Evolutionary conservation across 2,888 invertebrate species (phyloP).

Genomic region (Sarcophaga variegata): DNA sequence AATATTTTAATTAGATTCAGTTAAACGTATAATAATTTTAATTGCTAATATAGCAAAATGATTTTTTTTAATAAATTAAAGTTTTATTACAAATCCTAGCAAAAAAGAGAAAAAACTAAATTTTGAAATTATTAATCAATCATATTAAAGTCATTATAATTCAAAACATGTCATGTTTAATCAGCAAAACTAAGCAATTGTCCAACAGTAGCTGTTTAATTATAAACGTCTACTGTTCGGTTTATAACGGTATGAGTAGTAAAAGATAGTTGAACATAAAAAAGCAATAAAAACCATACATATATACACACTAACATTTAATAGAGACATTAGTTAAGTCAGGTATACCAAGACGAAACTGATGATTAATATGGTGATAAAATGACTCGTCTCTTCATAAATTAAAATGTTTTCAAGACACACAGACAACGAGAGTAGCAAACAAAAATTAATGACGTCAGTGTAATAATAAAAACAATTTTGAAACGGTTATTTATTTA

Average conservation of each 20-base stretch:
- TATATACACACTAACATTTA: not conserved
- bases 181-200: slow-evolving; percentile 12
- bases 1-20: no score
- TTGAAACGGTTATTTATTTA: slow-evolving; percentile 46
- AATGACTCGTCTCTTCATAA: slow-evolving; percentile 28
- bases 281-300: not conserved
- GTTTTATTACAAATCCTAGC: no score
- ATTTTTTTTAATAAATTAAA: no score
- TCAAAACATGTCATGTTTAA: slow-evolving; percentile 45
- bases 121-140: slow-evolving; percentile 39
- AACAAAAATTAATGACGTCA: slow-evolving; percentile 57
- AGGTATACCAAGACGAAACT: slow-evolving; percentile 17
- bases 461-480: not conserved
- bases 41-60: no score
- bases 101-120: not conserved
- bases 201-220: slow-evolving; percentile 32
- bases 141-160: slow-evolving; percentile 25
- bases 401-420: slow-evolving; percentile 7
- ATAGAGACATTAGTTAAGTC: slow-evolving; percentile 3
- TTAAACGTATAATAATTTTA: no score
- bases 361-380: slow-evolving; percentile 60
- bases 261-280: slow-evolving; percentile 12
- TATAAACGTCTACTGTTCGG: not conserved
- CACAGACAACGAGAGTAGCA: not conserved
- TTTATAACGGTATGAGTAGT: slow-evolving; percentile 24